Conservation (phyloP, 2,797 vertebrate species). For the Bufotes viridis region DNA sequence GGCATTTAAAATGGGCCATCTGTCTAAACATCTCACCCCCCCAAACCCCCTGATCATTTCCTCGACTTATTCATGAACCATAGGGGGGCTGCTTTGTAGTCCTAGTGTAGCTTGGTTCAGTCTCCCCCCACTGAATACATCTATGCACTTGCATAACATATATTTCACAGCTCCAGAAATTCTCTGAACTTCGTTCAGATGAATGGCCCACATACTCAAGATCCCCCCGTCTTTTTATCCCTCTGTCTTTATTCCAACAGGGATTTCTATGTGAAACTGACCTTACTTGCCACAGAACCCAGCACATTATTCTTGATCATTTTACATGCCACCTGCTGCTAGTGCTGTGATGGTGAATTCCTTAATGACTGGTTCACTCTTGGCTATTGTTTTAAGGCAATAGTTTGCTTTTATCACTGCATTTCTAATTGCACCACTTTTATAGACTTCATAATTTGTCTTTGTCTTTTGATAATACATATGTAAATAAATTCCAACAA, state of each 20-base stretch:
- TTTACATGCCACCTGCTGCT: conserved; percentile 90
- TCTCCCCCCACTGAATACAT: conserved; percentile 94
- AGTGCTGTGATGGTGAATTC: conserved; percentile 94
- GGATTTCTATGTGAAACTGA: conserved; percentile 97
- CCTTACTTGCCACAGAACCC: conserved; percentile 91
- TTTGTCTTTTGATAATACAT: conserved; percentile 41
- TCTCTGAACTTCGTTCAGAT: conserved; percentile 87
- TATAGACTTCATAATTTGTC: conserved; percentile 46
- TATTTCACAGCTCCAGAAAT: conserved; percentile 84
- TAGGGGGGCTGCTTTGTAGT: conserved; percentile 99
- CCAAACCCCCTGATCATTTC: conserved; percentile 99
- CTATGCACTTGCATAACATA: conserved; percentile 89
- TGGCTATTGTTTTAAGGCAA: conserved; percentile 93
- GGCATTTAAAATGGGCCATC: conserved; percentile 99
- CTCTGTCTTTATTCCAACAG: conserved; percentile 76
- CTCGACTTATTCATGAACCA: conserved; percentile 99
- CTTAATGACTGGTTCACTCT: conserved; percentile 94
- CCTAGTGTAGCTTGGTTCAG: conserved; percentile 86
- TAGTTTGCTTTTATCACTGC: conserved; percentile 83
- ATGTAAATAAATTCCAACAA: conserved; percentile 52
- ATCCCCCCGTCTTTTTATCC: conserved; percentile 70
- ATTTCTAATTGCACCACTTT: conserved; percentile 78
- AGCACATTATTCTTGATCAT: conserved; percentile 96
- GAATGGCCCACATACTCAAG: conserved; percentile 86
- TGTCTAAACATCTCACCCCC: conserved; percentile 99